Conservation (phyloP, 2,113 vertebrate genomes). For the Calypte anna region DNA sequence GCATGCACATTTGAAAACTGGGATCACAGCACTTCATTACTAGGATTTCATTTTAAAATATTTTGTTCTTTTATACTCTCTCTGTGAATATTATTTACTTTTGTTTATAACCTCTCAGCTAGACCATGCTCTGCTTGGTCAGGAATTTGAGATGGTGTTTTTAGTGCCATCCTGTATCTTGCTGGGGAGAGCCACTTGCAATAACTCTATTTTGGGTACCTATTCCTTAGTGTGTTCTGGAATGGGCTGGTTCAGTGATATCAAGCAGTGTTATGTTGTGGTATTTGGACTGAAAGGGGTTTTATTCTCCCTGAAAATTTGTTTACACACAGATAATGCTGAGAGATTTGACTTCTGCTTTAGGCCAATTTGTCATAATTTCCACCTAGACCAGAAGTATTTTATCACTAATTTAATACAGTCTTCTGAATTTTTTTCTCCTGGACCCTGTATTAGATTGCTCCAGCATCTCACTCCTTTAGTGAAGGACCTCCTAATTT, state of each 20-base stretch:
- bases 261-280: background rate
- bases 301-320: background rate
- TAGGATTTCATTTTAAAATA: background rate
- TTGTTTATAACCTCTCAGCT: background rate
- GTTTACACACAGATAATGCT: background rate
- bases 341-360: background rate
- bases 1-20: background rate
- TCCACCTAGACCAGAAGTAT: background rate
- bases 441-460: background rate
- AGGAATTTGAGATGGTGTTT: background rate
- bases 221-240: background rate
- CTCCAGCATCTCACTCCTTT: background rate
- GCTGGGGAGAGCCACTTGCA: background rate
- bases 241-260: background rate
- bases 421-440: background rate
- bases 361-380: slow-evolving; percentile 7
- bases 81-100: background rate
- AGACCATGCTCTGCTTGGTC: background rate
- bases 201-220: background rate
- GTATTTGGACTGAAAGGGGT: background rate
- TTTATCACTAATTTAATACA: slow-evolving; percentile 1
- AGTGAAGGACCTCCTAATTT: slow-evolving; percentile 47
- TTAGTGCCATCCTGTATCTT: background rate
- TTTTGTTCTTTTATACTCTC: background rate
- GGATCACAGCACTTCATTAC: background rate